Evolutionary conservation across 2,113 vertebrate species (phyloP), one percentile per base, ranked within the genome.

Genomic region (Eidolon helvum): DNA sequence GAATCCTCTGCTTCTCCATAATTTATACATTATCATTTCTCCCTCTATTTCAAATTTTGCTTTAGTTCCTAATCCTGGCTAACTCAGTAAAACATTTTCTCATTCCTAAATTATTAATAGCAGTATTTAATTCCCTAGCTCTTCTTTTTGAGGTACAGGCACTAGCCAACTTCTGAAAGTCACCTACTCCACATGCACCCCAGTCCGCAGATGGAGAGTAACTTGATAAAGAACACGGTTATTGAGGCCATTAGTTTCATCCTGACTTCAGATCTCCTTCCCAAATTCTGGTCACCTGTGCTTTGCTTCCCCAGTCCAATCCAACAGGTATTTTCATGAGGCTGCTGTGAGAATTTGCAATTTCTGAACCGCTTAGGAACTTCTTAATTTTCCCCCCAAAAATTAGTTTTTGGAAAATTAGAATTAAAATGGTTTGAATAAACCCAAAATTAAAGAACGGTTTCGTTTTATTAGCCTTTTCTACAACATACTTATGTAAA

Each of bases 371-470:
- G 22, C 10, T 38, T 24, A 22, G 10, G 30, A 7, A 7, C 4
- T 86, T 55, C 3, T 84, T 95, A 55, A 35, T 75, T 74, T 53
- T 40, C 33, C 55, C 55, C 22, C 12, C 28, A 59, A 0, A 74
- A 50, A 91, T 87, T 79, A 74, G 7, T 30, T 82, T 91, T 57
- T 24, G 11, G 48, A 10, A 97, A 93, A 75, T 40, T 77, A 68
- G 85, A 93, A 74, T 86, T 12, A 4, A 95, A 91, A 84, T 53
- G 15, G 14, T 78, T 79, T 91, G 38, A 94, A 91, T 75, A 65
- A 78, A 85, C 18, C 40, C 68, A 94, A 78, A 74, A 48, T 30
- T 12, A 78, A 91, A 50, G 6, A 78, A 94, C 38, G 7, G 24
- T 63, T 61, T 72, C 55, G 15, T 91, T 75, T 83, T 75, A 93